Evolutionary conservation across 2,113 vertebrate genomes (phyloP), one percentile per base, ranked within the genome.

Genomic region (Boleophthalmus pectinirostris): DNA sequence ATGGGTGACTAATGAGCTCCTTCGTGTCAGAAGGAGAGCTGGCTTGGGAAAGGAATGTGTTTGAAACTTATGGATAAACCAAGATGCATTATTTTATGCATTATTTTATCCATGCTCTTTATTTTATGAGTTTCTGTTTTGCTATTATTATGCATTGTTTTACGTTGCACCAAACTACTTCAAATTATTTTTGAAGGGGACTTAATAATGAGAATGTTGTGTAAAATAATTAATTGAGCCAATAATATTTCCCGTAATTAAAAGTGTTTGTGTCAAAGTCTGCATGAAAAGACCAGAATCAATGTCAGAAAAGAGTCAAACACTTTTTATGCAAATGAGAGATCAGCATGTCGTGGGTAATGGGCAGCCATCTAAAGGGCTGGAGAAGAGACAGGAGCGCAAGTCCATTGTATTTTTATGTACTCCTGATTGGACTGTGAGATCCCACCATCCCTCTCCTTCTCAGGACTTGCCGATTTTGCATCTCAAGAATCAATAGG

Each of bases 341-440:
- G 51, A 67, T 66, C 2, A 57, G 46, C 29, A n/a, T 70, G 45
- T 74, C 69, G 74, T 24, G 80, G 25, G 80, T 74, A 72, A 66
- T 33, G 5, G 35, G 23, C 58, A 43, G 47, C 63, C n/a, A 66
- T 74, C 57, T 72, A 49, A 46, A 24, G 65, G 25, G 71, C 23
- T 24, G 66, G 0, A 0, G 65, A 53, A 51, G 73, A 29, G 47
- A 69, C 77, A 78, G 73, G 61, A 35, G 61, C 18, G 9, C 5
- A 21, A 64, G 33, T 20, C 35, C 35, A 64, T 64, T 64, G 61
- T 64, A 64, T 43, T 64, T 38, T 69, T 66, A 79, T 63, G 38
- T 74, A 47, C 53, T 66, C 21, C 57, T 82, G 78, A 85, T 85
- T 84, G 56, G 33, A 73, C 77, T 78, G 72, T 79, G 21, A 72